Percentiles rank a stretch among this genome's conserved stretches.
phyloP scores from a whole-genome alignment of 2,113 vertebrate species.

The Aspidoscelis tigris region DNA sequence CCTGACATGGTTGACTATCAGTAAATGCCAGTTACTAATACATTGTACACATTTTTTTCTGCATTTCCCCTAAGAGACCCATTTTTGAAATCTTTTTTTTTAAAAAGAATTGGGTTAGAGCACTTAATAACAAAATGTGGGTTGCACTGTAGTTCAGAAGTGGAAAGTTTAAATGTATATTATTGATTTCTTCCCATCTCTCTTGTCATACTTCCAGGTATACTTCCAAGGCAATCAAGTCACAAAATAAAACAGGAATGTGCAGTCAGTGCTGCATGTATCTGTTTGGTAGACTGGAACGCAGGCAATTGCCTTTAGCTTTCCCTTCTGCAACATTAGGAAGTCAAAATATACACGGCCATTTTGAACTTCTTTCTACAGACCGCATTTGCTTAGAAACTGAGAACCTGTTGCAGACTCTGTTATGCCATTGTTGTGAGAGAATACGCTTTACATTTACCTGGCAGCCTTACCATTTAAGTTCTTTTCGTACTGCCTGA shows the following conservation, averaged over 20 bases:
- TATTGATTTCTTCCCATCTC: not conserved
- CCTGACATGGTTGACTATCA: too few relatives aligned
- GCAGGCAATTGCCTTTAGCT: not conserved
- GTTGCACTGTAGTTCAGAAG: too few relatives aligned
- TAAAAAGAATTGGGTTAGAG: too few relatives aligned
- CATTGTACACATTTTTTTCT: too few relatives aligned
- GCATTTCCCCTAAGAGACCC: too few relatives aligned
- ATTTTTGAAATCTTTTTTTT: too few relatives aligned
- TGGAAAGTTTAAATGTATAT: not conserved
- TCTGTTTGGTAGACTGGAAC: not conserved
- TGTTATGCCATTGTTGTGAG: not conserved
- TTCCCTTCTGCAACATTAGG: not conserved
- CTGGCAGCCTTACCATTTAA: constrained; percentile 6
- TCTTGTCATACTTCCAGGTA: not conserved
- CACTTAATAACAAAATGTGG: too few relatives aligned
- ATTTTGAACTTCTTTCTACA: not conserved
- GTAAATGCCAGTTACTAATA: too few relatives aligned
- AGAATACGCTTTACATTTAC: constrained; percentile 4
- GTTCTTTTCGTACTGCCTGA: constrained; percentile 17
- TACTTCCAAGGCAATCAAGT: not conserved
- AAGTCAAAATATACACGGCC: not conserved
- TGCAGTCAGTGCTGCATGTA: not conserved
- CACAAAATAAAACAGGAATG: not conserved
- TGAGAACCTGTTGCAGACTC: not conserved
- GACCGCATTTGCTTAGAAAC: constrained; percentile 5